Conservation (phyloP, 1,140 invertebrate genomes). For the Meloidogyne floridensis region DNA sequence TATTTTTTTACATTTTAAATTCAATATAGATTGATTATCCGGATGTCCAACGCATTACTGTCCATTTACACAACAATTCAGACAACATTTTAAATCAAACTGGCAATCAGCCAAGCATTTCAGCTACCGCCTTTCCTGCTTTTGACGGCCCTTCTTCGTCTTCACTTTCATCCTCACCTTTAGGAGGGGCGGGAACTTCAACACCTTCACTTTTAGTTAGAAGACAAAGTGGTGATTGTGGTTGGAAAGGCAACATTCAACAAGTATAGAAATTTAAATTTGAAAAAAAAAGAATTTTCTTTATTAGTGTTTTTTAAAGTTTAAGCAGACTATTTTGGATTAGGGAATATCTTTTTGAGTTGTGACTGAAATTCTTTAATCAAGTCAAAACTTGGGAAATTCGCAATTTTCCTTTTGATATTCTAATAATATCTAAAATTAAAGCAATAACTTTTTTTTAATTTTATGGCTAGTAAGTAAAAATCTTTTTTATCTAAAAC, state of each 20-base stretch:
- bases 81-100: not conserved
- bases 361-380: too few species aligned
- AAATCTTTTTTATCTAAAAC: slow-evolving; percentile 4
- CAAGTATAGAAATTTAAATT: not conserved
- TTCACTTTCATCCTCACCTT: slow-evolving; percentile 17
- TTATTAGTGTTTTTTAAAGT: not conserved
- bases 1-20: not conserved
- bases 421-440: too few species aligned
- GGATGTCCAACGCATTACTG: slow-evolving; percentile 57
- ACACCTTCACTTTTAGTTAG: not conserved
- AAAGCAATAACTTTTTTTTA: too few species aligned
- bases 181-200: not conserved
- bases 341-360: too few species aligned
- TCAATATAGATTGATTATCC: slow-evolving; percentile 54
- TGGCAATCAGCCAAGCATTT: slow-evolving; percentile 16
- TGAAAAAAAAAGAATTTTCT: not conserved
- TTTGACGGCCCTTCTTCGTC: slow-evolving; percentile 14
- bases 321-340: too few species aligned
- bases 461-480: too few species aligned
- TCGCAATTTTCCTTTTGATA: too few species aligned
- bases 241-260: not conserved
- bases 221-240: slow-evolving; percentile 1
- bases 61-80: slow-evolving; percentile 45
- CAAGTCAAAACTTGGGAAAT: too few species aligned
- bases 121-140: not conserved